A percentile compares a stretch with the other conserved stretches of the same genome.
Conservation (phyloP, 2,113 vertebrate genomes). For the Corythaixoides concolor region DNA sequence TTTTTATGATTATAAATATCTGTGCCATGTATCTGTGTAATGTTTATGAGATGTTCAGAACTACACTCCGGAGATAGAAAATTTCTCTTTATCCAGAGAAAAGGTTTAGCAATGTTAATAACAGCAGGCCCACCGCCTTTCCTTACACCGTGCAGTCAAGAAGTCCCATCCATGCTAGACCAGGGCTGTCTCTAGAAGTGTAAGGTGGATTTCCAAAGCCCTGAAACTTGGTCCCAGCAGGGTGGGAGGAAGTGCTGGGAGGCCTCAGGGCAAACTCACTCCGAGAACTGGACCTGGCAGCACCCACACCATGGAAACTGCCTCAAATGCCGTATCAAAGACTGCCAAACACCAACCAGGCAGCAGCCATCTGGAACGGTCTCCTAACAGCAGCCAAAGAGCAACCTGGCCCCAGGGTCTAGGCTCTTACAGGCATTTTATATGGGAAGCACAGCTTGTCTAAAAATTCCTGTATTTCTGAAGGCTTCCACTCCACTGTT, state of each 20-base stretch:
- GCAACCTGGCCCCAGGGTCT: not conserved
- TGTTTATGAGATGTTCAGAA: not conserved
- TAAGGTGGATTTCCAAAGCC: not conserved
- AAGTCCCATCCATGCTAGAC: not conserved
- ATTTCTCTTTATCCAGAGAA: not conserved
- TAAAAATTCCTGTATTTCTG: not conserved
- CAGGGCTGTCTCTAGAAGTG: not conserved
- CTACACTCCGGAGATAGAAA: not conserved
- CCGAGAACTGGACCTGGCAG: not conserved
- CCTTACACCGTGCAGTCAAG: not conserved
- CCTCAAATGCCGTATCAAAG: not conserved
- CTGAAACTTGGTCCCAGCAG: not conserved
- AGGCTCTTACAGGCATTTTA: not conserved
- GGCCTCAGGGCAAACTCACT: not conserved
- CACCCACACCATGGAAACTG: not conserved
- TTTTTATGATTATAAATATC: not conserved
- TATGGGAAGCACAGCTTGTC: not conserved
- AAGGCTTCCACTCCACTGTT: not conserved
- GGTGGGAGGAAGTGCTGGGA: not conserved
- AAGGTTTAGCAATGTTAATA: not conserved
- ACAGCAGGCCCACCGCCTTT: not conserved
- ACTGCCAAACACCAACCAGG: not conserved
- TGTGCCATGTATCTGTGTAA: not conserved
- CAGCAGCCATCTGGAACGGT: not conserved
- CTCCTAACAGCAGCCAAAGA: not conserved